These are phyloP conservation scores for Ailurus styani DNA, from an alignment of 2,113 vertebrate species.

Conservation along the genomic window DNA sequence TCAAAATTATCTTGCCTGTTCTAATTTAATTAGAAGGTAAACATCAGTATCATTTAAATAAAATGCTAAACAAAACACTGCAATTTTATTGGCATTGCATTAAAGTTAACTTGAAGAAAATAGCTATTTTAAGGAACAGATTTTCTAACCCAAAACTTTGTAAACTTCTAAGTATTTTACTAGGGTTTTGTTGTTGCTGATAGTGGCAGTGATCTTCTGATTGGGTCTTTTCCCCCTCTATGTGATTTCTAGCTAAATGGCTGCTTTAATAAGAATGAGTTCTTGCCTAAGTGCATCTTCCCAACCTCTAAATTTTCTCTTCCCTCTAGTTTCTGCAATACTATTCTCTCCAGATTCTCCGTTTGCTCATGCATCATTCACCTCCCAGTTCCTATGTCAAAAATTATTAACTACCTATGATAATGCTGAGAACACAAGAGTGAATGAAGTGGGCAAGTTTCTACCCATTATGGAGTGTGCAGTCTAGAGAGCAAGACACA, in stretches of 20 bases:
- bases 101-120: slow-evolving; percentile 30
- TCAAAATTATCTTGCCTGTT: neutral
- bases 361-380: neutral
- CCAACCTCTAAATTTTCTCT: neutral
- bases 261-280: neutral
- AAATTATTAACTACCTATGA: neutral
- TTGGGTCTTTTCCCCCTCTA: neutral
- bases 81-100: neutral
- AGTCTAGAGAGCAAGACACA: neutral
- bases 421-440: neutral
- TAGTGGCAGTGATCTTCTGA: neutral
- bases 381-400: neutral
- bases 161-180: neutral
- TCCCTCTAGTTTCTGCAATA: neutral
- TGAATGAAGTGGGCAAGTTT: neutral
- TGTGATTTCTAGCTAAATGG: neutral
- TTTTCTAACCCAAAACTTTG: neutral
- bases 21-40: neutral
- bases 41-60: neutral
- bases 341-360: neutral
- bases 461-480: neutral
- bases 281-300: neutral
- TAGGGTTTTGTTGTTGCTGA: neutral
- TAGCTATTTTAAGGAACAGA: neutral
- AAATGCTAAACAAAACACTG: neutral